phyloP scores from a whole-genome alignment of 23 tunicate species.

The Corella eumyota region DNA sequence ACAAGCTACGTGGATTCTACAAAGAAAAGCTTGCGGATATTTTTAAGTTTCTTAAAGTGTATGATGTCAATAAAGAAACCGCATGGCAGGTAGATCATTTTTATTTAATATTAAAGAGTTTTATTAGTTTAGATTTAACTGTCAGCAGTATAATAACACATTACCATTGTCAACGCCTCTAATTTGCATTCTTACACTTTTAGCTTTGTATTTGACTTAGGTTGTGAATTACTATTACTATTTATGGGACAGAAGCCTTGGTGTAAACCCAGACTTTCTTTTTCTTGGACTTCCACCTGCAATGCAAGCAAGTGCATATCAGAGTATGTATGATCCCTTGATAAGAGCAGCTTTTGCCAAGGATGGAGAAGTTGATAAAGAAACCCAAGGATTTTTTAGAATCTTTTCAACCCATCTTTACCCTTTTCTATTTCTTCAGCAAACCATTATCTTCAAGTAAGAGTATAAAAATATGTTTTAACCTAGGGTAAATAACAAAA shows the following conservation, averaged over 20 bases:
- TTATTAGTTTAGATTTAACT: no score
- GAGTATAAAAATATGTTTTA: not conserved
- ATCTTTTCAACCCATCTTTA: constrained; percentile 53
- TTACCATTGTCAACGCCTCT: not conserved
- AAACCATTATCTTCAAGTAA: constrained; percentile 74
- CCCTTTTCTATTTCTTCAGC: constrained; percentile 39
- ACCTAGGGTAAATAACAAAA: no score
- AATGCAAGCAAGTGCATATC: constrained; percentile 60
- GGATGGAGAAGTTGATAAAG: constrained; percentile 26
- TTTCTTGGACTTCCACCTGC: constrained; percentile 60
- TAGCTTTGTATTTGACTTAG: constrained; percentile 6
- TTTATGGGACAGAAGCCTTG: constrained; percentile 77
- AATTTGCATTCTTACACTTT: not conserved
- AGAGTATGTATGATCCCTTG: constrained; percentile 70
- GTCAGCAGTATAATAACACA: no score
- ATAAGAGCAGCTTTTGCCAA: constrained; percentile 53
- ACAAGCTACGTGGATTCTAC: constrained; percentile 44
- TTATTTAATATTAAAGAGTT: not conserved
- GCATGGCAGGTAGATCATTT: constrained; percentile 38
- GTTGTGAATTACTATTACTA: constrained; percentile 68
- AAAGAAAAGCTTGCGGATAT: constrained; percentile 53
- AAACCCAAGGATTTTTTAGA: constrained; percentile 59
- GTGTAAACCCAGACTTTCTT: constrained; percentile 59
- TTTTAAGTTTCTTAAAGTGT: constrained; percentile 65
- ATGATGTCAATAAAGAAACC: constrained; percentile 54